Evolutionary conservation across 2,113 vertebrate genomes (phyloP), one percentile per base, ranked within the genome.

Genomic region (Cynoglossus semilaevis): DNA sequence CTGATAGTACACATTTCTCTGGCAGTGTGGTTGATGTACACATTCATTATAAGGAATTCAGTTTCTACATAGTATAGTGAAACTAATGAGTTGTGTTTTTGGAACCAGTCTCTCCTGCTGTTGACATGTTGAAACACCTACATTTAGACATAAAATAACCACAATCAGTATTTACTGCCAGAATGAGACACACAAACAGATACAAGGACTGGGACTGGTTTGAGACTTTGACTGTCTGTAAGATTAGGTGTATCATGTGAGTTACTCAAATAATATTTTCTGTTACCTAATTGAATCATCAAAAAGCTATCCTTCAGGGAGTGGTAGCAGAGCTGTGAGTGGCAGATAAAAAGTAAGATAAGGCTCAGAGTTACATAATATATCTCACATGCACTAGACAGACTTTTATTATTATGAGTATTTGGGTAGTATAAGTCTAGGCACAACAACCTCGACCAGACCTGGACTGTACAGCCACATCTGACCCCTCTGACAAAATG

Each of bases 341-440:
- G 48, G 50, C 18, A 71, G 69, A 70, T 35, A 58, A 43, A 62
- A 58, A 51, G n/a, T 56, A 40, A 55, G 37, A 72, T 67, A 19
- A 64, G 60, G 29, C 18, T 38, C 19, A 41, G 16, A 35, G 9
- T 51, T 1, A 58, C 17, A 57, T 50, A 40, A 8, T 45, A 22
- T n/a, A 2, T 43, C 4, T n/a, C n/a, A 17, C 49, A 51, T 36
- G 49, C 36, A 61, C 3, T 7, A 44, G 12, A 12, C 11, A 11
- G 50, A 12, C 7, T 17, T 56, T 50, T 49, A 62, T 68, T 29
- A 29, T 29, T n/a, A n/a, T n/a, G n/a, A n/a, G n/a, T n/a, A n/a
- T n/a, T n/a, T n/a, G n/a, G n/a, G n/a, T n/a, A n/a, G n/a, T n/a
- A n/a, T n/a, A n/a, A n/a, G n/a, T n/a, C n/a, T n/a, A n/a, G n/a